Evolutionary conservation across 2,113 vertebrate species (phyloP), one percentile per base, ranked within the genome.

Genomic region (Isurus oxyrinchus): DNA sequence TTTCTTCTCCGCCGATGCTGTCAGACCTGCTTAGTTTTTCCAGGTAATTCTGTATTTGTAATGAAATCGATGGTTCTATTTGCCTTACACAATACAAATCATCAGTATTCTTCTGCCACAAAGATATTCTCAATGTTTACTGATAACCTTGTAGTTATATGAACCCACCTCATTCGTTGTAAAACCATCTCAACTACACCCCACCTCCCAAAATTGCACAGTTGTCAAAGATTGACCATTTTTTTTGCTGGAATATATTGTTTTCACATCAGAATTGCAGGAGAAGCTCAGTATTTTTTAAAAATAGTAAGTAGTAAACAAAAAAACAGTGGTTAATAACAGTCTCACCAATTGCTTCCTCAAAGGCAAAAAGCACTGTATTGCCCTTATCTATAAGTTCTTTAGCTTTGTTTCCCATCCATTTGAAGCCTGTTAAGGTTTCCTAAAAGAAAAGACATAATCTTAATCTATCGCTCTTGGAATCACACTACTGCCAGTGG

Each of bases 401-500:
- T 95, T 97, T 98, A 96, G 98, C 98, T 98, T 99, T 97, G 97
- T 99, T 99, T 96, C 99, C 99, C 99, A 99, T 99, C 99, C 99
- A 99, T 96, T 99, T 99, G 97, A 99, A 99, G 96, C 99, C 99
- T 0, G 99, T 99, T 95, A 99, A 97, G 0, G 99, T 99, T 98
- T 99, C 99, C 99, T 99, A 97, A 95, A n/a, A 95, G 31, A 31
- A 81, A 49, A 93, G 40, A 66, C 7, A 94, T 10, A 21, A 96
- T 88, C 10, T 49, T 44, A 96, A 96, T 84, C 19, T 40, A 44
- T 3, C n/a, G 19, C 14, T 84, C 81, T 81, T 40, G 19, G 19
- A 84, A 84, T 44, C 40, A 84, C 81, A 49, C 59, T 8, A 14
- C 5, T 93, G 4, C 35, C 31, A 93, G 14, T n/a, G 55, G 57